Conservation (phyloP, 2,888 invertebrate genomes). For the Nasonia oneida region DNA sequence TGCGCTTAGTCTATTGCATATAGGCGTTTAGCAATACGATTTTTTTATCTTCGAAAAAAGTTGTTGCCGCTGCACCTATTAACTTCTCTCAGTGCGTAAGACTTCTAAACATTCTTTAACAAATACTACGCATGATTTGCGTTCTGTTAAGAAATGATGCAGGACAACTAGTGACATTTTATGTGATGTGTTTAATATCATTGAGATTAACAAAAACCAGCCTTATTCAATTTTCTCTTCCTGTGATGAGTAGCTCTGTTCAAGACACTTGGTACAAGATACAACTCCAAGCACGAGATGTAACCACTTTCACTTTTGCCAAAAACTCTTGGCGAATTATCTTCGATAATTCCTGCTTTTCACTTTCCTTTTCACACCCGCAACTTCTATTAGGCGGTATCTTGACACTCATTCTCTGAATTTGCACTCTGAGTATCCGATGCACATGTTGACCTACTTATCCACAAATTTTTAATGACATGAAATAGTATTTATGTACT, state of each 20-base stretch:
- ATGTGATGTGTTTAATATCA: not conserved
- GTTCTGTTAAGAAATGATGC: no score
- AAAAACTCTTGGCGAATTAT: slow-evolving; percentile 31
- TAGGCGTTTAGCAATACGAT: no score
- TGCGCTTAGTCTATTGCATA: no score
- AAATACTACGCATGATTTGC: no score
- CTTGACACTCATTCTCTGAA: not conserved
- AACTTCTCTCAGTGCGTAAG: no score
- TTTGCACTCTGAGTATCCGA: not conserved
- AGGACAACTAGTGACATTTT: no score
- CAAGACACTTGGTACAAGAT: not conserved
- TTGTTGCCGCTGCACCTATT: no score
- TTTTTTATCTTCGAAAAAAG: no score
- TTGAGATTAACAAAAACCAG: not conserved
- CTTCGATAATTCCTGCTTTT: not conserved
- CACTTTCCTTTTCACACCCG: slow-evolving; percentile 32
- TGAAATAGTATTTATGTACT: not conserved
- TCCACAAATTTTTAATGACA: not conserved
- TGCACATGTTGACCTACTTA: not conserved
- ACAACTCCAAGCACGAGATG: not conserved
- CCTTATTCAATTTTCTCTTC: not conserved
- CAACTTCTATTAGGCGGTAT: not conserved
- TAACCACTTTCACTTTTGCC: slow-evolving; percentile 50
- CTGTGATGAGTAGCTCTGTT: not conserved
- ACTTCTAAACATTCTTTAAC: no score